Percentiles rank a stretch among this genome's conserved stretches.
phyloP scores from a whole-genome alignment of 2,888 invertebrate genomes.

The Dolichomitus sp. region DNA sequence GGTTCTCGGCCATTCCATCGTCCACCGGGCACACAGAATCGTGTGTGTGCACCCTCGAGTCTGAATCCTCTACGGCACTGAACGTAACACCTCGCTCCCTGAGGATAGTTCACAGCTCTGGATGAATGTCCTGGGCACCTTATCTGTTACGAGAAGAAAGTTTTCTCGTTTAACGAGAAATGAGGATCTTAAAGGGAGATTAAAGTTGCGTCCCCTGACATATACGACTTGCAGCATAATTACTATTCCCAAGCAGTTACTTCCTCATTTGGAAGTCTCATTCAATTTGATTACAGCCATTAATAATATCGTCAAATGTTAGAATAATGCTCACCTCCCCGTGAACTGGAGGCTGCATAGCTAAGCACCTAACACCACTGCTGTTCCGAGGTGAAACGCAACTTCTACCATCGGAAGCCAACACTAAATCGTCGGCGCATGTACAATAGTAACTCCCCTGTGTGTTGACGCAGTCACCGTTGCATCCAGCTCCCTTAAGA shows the following conservation, averaged over 20 bases:
- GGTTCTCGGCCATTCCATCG: constrained; percentile 87
- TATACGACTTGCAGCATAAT: neutral
- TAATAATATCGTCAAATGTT: neutral
- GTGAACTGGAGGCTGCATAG: constrained; percentile 76
- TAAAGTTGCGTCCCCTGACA: neutral
- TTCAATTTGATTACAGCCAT: neutral
- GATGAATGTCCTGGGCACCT: constrained; percentile 83
- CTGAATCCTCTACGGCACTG: constrained; percentile 88
- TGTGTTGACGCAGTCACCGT: constrained; percentile 85
- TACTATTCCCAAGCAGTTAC: constrained; percentile 16
- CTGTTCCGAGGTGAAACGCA: constrained; percentile 76
- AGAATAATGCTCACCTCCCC: constrained; percentile 77
- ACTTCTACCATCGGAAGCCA: constrained; percentile 82
- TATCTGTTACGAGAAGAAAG: constrained; percentile 72
- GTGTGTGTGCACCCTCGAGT: constrained; percentile 87
- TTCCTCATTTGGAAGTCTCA: neutral
- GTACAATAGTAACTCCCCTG: constrained; percentile 83
- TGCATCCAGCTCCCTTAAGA: constrained; percentile 82
- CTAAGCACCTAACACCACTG: constrained; percentile 74
- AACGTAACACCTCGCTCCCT: constrained; percentile 86
- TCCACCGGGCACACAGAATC: constrained; percentile 87
- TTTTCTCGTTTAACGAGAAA: constrained; percentile 19
- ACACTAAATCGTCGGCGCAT: constrained; percentile 81
- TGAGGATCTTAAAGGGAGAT: neutral
- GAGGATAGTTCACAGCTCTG: constrained; percentile 79